Base-by-base conservation (phyloP, 2,113 vertebrate species). In the Trichomycterus rosablanca region DNA sequence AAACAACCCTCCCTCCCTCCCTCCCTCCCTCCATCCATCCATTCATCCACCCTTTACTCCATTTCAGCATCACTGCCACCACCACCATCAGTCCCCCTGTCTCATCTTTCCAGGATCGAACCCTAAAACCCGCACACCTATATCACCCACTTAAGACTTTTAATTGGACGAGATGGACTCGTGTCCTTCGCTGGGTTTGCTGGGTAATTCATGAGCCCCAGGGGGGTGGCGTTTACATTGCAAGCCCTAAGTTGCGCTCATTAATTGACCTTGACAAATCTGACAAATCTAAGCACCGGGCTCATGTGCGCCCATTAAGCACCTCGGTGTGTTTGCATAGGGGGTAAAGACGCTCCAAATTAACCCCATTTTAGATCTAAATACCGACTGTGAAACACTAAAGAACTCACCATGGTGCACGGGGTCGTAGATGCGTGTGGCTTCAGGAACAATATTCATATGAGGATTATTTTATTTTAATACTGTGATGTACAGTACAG, bases 211-310 rank as follows among this genome's bases (percentile, higher is more conserved):
- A 72, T 79, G 76, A 74, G 68, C 63, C 75, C 80, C 50, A 2
- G 72, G 28, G 23, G 72, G 35, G 35, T 16, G 42, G 71, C 9
- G n/a, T 63, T 70, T 66, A 70, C 60, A 69, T n/a, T 65, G 74
- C 63, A 63, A 67, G 76, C 69, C 55, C 74, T 70, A 72, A 61
- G 71, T 68, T 51, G 64, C 68, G 64, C 82, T 77, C 78, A 81
- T 81, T 80, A 84, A 85, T 83, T 85, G 81, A 86, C 86, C 83
- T 86, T 86, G 85, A 84, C 81, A 86, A 81, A 84, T 83, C 80
- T 78, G 85, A 84, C 81, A 86, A 81, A 84, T 83, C 80, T 78
- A 78, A 80, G 81, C 76, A 72, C 75, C 62, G 56, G 74, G 75
- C 40, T 57, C 55, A 35, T 23, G 23, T 16, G 35, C 37, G 37